Conservation (phyloP, 2,888 invertebrate species). For the Auanema freiburgensis region DNA sequence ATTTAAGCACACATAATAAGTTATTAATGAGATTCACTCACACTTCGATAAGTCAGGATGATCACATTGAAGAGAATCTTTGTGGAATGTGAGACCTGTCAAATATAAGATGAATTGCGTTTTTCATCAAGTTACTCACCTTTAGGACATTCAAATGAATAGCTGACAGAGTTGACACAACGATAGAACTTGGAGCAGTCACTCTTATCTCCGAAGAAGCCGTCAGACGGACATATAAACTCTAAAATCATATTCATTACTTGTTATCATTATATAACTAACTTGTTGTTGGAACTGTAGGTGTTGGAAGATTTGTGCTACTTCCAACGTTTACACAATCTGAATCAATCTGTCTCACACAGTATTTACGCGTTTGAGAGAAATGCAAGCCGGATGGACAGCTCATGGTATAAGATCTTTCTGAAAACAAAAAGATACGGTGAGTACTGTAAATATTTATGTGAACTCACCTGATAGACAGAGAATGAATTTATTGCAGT, state of each 20-base stretch:
- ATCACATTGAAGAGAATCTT: constrained; percentile 52
- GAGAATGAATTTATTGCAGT: constrained; percentile 18
- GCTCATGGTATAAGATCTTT: not conserved
- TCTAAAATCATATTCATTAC: constrained; percentile 13
- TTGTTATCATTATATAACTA: not conserved
- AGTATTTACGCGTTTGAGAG: not conserved
- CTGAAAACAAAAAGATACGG: no score
- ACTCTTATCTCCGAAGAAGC: constrained; percentile 55
- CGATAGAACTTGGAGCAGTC: constrained; percentile 53
- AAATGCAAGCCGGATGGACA: constrained; percentile 1
- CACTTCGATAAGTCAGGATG: constrained; percentile 55
- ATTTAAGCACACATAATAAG: no score
- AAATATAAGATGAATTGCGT: constrained; percentile 3
- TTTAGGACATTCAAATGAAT: constrained; percentile 60
- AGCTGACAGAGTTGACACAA: constrained; percentile 56
- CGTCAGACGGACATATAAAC: constrained; percentile 55
- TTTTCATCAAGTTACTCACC: constrained; percentile 29
- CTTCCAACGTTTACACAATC: not conserved
- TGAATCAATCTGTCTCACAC: not conserved
- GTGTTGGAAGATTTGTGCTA: no score
- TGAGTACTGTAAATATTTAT: not conserved
- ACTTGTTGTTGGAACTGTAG: not conserved
- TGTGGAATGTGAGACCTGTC: constrained; percentile 48
- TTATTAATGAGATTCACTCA: constrained; percentile 10
- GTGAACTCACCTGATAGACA: constrained; percentile 11